phyloP scores from a whole-genome alignment of 2,888 invertebrate genomes.

The Pecten maximus region DNA sequence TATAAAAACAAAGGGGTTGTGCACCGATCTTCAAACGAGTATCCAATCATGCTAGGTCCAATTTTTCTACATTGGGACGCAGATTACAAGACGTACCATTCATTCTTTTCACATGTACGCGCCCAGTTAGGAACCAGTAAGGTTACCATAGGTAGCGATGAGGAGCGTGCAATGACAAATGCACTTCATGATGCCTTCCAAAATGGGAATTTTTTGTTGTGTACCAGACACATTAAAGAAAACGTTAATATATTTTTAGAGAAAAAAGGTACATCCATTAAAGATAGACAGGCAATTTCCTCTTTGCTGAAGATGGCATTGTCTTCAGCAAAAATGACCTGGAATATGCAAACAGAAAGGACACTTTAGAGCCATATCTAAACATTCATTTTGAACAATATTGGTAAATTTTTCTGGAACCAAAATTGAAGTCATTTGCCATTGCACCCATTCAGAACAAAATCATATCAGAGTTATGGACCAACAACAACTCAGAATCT shows the following conservation, averaged over 20 bases:
- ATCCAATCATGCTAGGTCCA: slow-evolving; percentile 50
- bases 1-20: slow-evolving; percentile 44
- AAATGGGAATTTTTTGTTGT: slow-evolving; percentile 8
- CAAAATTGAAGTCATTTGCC: slow-evolving; percentile 27
- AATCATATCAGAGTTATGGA: slow-evolving; percentile 51
- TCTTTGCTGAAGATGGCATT: slow-evolving; percentile 48
- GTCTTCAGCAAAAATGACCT: slow-evolving; percentile 44
- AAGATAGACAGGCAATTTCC: slow-evolving; percentile 42
- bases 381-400: slow-evolving; percentile 36
- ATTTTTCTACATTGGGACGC: slow-evolving; percentile 48
- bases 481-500: slow-evolving; percentile 59
- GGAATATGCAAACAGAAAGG: slow-evolving; percentile 42
- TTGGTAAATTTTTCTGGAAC: slow-evolving; percentile 42
- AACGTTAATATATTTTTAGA: slow-evolving; percentile 47
- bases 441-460: not conserved
- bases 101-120: slow-evolving; percentile 48
- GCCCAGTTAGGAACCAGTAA: slow-evolving; percentile 31
- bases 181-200: slow-evolving; percentile 43
- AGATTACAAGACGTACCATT: slow-evolving; percentile 42
- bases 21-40: slow-evolving; percentile 20
- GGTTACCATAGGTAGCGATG: slow-evolving; percentile 44
- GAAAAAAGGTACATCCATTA: slow-evolving; percentile 35
- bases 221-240: slow-evolving; percentile 50
- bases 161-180: slow-evolving; percentile 51
- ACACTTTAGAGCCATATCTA: not conserved